A percentile compares a stretch with the other conserved stretches of the same genome.
Evolutionary conservation across 2,888 invertebrate species (phyloP).

Genomic region (Copidosoma aretas): DNA sequence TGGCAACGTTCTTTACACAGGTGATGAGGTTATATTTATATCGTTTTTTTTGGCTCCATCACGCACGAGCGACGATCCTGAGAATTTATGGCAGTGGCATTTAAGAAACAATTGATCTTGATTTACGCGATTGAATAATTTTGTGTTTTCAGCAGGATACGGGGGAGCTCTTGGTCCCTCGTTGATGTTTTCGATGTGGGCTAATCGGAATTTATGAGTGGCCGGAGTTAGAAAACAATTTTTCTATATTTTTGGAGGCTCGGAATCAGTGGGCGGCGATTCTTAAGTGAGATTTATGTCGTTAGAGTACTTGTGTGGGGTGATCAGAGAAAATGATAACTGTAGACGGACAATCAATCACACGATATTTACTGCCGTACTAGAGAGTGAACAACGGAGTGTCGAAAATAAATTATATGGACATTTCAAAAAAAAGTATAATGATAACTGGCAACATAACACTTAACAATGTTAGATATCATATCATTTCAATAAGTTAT

Average conservation of each 20-base stretch:
- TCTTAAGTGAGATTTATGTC: too few species aligned
- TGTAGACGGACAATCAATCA: too few species aligned
- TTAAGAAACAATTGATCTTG: constrained; percentile 33
- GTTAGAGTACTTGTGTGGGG: too few species aligned
- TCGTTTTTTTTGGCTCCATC: not conserved
- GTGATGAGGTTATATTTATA: not conserved
- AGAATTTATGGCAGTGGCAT: constrained; percentile 24
- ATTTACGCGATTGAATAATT: constrained; percentile 28
- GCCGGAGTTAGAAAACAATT: constrained; percentile 20
- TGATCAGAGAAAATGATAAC: too few species aligned
- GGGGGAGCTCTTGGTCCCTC: not conserved
- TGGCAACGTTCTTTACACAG: constrained; percentile 2
- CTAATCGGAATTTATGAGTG: constrained; percentile 35
- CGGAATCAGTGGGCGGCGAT: too few species aligned
- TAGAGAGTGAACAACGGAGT: too few species aligned
- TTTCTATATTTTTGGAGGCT: constrained; percentile 1
- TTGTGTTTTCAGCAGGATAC: not conserved
- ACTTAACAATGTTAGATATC: too few species aligned
- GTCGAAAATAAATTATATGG: too few species aligned
- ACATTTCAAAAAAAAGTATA: too few species aligned
- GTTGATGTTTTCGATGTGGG: constrained; percentile 21
- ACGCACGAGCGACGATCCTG: constrained; percentile 13
- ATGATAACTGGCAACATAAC: too few species aligned
- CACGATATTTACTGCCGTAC: too few species aligned
- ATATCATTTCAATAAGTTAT: too few species aligned